Evolutionary conservation across 2,113 vertebrate species (phyloP).

Genomic region (Stomatorhinus ivindoensis): DNA sequence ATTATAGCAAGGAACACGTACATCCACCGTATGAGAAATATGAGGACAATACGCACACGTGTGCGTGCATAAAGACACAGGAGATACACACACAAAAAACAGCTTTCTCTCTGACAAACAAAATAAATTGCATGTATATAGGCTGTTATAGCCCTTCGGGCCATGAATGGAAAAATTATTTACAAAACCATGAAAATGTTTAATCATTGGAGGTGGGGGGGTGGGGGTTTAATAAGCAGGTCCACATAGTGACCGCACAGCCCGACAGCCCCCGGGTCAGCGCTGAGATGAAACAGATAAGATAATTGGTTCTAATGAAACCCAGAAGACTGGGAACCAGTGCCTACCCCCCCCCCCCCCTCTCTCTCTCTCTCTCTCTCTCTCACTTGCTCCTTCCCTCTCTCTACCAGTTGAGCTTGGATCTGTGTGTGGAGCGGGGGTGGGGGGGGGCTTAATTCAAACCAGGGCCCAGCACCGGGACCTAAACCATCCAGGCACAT

Average conservation of each 20-base stretch:
- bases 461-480: slow-evolving; percentile 80
- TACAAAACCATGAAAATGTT: slow-evolving; percentile 98
- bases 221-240: slow-evolving; percentile 93
- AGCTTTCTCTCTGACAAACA: slow-evolving; percentile 57
- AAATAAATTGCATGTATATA: slow-evolving; percentile 71
- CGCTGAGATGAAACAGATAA: slow-evolving; percentile 99
- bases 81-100: neutral
- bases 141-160: slow-evolving; percentile 77
- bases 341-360: neutral
- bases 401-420: slow-evolving; percentile 80
- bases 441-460: slow-evolving; percentile 82
- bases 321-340: slow-evolving; percentile 73
- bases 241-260: slow-evolving; percentile 75
- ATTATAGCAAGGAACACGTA: neutral
- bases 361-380: slow-evolving; percentile 13
- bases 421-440: slow-evolving; percentile 71
- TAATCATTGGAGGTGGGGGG: slow-evolving; percentile 90
- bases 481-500: slow-evolving; percentile 71
- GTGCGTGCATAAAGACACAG: neutral
- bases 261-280: slow-evolving; percentile 94
- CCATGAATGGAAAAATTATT: slow-evolving; percentile 93
- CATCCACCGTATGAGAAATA: neutral
- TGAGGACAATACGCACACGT: no score
- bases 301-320: slow-evolving; percentile 99
- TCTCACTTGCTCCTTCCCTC: slow-evolving; percentile 52